A percentile compares a stretch with the other conserved stretches of the same genome.
These are phyloP conservation scores for Natrix natrix DNA, from an alignment of 2,797 vertebrate species.

Conservation along the genomic window DNA sequence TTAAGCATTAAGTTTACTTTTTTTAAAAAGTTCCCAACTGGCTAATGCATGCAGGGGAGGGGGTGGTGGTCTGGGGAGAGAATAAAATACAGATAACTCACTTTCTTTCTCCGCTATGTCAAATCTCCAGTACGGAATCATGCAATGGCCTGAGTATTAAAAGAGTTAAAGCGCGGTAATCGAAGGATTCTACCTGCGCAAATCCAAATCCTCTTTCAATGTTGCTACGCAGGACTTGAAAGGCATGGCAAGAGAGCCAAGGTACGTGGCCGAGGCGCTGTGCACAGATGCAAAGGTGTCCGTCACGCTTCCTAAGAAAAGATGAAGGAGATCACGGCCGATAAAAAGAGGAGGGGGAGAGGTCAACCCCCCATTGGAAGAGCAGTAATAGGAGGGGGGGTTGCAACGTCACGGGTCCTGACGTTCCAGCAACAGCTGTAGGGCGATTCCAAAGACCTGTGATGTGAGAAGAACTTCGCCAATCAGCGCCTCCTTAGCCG, in stretches of 20 bases:
- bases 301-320: background rate
- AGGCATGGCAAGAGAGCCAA: background rate
- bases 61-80: too few species aligned
- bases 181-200: background rate
- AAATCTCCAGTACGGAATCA: background rate
- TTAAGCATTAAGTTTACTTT: background rate
- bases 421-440: slow-evolving; percentile 31
- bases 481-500: background rate
- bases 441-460: slow-evolving; percentile 14
- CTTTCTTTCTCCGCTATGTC: background rate
- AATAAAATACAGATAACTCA: background rate
- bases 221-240: background rate
- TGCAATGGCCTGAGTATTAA: background rate
- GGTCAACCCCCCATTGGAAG: background rate
- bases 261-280: background rate
- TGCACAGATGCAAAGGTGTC: background rate
- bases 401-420: slow-evolving; percentile 20
- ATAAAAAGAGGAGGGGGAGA: background rate
- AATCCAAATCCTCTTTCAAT: background rate
- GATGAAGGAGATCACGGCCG: background rate
- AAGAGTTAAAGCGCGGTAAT: background rate
- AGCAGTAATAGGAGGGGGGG: background rate
- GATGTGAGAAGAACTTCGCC: slow-evolving; percentile 9
- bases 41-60: background rate
- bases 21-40: background rate